Base-by-base conservation (phyloP, 2,888 invertebrate genomes). In the Sarcophaga carnaria region DNA sequence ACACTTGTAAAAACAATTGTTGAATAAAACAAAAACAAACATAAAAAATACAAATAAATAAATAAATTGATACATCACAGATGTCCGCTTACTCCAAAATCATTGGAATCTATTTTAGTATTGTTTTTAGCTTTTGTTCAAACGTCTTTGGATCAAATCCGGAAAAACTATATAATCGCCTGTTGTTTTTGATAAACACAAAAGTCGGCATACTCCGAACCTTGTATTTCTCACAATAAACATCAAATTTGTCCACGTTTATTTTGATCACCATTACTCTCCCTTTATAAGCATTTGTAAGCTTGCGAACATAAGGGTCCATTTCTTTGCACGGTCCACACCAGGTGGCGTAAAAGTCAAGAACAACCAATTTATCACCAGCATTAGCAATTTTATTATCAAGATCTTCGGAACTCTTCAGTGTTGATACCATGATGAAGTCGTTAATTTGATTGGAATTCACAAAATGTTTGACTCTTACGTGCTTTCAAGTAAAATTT, bases 331-430 rank as follows among this genome's bases (percentile, higher is more conserved):
- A 89, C 1, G 89, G 89, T 4, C 86, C 88, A 88, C 89, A 89
- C 89, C 89, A 89, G 60, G 88, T 88, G 69, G 89, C 98, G 94
- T 96, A 97, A 94, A 98, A 98, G 94, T 98, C 98, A 88, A 98
- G 96, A 59, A 98, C 95, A 66, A 98, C 96, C 90, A 98, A 94
- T 92, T 96, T 96, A 47, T 95, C 95, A 14, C 96, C 97, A 37
- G 97, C 97, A 88, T 96, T 96, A 0, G 92, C 90, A 88, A 98
- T 94, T 94, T 96, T 95, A 85, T 92, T 92, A 90, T 96, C 95
- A 91, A 98, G 95, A 91, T 97, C 97, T 3, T 88, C 89, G 54
- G 88, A 88, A 87, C 83, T 90, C 62, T 89, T 88, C 14, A 92
- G 97, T 20, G 89, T 86, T 88, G 89, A 90, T 85, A 82, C 87